These are phyloP conservation scores for Stenopsyche tienmushanensis DNA, from an alignment of 1,140 invertebrate species.

Conservation along the genomic window DNA sequence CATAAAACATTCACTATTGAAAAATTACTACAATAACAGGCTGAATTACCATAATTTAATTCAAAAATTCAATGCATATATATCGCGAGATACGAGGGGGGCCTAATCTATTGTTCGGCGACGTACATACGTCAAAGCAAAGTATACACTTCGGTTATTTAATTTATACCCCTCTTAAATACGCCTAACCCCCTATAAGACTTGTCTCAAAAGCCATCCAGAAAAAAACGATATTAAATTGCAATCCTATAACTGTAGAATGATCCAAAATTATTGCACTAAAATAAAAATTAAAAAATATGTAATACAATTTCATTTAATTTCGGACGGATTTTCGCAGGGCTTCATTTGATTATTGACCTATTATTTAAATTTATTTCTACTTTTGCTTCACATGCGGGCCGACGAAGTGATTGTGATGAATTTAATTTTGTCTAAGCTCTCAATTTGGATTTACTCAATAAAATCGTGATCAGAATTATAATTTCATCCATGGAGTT, in stretches of 20 bases:
- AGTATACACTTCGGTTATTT: slow-evolving; percentile 27
- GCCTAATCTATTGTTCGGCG: slow-evolving; percentile 22
- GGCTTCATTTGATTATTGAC: no score
- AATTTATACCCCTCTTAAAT: slow-evolving; percentile 22
- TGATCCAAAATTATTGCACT: not conserved
- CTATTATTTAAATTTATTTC: no score
- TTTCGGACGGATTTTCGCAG: no score
- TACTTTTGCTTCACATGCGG: no score
- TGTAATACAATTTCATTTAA: not conserved
- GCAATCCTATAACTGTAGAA: slow-evolving; percentile 9
- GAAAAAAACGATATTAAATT: slow-evolving; percentile 28
- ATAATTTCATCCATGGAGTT: no score
- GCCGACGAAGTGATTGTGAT: no score
- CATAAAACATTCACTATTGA: slow-evolving; percentile 11
- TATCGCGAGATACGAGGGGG: not conserved
- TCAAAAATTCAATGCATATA: slow-evolving; percentile 28
- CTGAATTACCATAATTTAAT: slow-evolving; percentile 25
- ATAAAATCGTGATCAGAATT: no score
- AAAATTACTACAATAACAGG: slow-evolving; percentile 26
- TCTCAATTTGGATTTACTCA: no score
- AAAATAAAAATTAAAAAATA: not conserved
- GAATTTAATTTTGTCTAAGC: no score
- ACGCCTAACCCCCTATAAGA: slow-evolving; percentile 9
- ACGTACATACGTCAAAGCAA: slow-evolving; percentile 25
- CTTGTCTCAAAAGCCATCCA: slow-evolving; percentile 19